Base-by-base conservation (phyloP, 2,797 vertebrate species). In the Gallinago stenura region DNA sequence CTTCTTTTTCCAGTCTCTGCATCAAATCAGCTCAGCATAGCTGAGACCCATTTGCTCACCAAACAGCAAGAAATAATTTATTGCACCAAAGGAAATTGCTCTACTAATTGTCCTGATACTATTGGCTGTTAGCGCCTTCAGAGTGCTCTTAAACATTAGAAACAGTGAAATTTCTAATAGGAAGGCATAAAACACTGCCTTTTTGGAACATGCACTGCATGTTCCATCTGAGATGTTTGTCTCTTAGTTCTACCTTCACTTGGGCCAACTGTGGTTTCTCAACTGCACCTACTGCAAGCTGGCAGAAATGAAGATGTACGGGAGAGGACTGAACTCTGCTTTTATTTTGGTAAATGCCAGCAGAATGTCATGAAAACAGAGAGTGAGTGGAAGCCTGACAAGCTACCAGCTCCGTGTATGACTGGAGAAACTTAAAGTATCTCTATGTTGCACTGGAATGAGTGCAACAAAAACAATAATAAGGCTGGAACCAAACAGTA, bases 1-100 rank as follows among this genome's bases (percentile, higher is more conserved):
- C 2, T 60, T 87, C 10, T 14, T 89, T 57, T 77, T 51, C 58
- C 62, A 83, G 65, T 37, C 54, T 58, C 72, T 79, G 62, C 22
- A 68, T 69, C 37, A 88, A 88, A 86, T 87, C 66, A 69, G 65
- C 7, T 72, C n/a, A 81, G 58, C n/a, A 31, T 16, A 81, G 28
- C 19, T 16, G 37, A 96, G 70, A 66, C 31, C 51, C 77, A 83
- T 70, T 65, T 88, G 54, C 84, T 70, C 79, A 73, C 70, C 76
- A 76, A 91, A 90, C 43, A 77, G 35, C 45, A 10, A 87, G 51
- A 89, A 82, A 90, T 84, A 69, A 95, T 87, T 91, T 73, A 89
- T 26, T 75, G 66, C n/a, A 78, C 10, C 73, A 90, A 66, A 95
- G 73, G 66, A 90, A 93, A 91, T 50, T 43, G 26, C 12, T 91